Evolutionary conservation across 2,113 vertebrate species (phyloP).

Genomic region (Tor tambroides): DNA sequence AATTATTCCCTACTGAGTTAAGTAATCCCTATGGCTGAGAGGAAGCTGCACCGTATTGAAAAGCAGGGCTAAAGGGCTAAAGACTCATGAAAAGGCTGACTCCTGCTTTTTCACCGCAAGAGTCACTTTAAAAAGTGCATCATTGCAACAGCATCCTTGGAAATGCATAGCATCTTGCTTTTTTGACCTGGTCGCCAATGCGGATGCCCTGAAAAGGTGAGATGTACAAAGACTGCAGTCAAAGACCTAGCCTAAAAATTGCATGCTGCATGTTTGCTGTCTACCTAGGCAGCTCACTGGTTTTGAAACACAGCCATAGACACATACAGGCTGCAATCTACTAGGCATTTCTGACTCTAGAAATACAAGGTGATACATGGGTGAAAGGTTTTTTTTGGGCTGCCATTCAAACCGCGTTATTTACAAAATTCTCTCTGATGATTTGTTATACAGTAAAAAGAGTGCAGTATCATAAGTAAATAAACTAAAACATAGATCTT

Average conservation of each 20-base stretch:
- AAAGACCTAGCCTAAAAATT: neutral
- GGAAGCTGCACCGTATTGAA: conserved; percentile 36
- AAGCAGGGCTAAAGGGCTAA: conserved; percentile 28
- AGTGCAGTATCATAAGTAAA: neutral
- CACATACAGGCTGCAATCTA: neutral
- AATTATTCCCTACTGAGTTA: conserved; percentile 20
- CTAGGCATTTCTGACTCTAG: neutral
- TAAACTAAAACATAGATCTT: conserved; percentile 16
- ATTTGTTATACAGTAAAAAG: neutral
- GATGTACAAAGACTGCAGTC: neutral
- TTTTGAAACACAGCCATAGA: neutral
- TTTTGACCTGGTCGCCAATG: neutral
- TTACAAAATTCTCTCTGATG: neutral
- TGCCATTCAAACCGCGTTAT: neutral
- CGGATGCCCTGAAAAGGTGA: conserved; percentile 26
- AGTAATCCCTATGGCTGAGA: conserved; percentile 15
- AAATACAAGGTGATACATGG: neutral
- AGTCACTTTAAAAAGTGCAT: conserved; percentile 44
- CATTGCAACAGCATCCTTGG: conserved; percentile 12
- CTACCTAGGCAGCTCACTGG: neutral
- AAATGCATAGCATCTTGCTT: conserved; percentile 21
- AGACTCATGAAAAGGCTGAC: conserved; percentile 27
- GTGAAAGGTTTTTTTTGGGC: neutral
- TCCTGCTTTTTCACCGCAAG: conserved; percentile 13
- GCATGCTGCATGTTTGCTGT: neutral